Percentiles rank a stretch among this genome's conserved stretches.
Evolutionary conservation across 2,888 invertebrate genomes (phyloP).

Genomic region (Himalopsyche tibetana): DNA sequence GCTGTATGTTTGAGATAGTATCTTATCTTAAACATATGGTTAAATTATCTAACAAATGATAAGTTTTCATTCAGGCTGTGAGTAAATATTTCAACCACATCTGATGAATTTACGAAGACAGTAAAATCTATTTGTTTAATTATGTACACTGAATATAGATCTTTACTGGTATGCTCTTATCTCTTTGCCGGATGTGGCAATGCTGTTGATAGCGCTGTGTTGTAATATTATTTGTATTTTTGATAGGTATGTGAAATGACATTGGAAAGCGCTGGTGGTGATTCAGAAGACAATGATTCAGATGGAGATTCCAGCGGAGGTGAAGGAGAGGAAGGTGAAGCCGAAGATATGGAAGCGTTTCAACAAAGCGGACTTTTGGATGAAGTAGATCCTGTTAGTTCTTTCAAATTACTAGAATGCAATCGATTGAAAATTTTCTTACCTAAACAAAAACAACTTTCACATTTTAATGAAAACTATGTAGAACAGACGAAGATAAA

Average conservation of each 20-base stretch:
- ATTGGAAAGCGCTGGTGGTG: conserved; percentile 81
- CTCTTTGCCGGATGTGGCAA: too few relatives aligned
- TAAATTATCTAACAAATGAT: not conserved
- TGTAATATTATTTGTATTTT: not conserved
- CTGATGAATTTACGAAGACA: too few relatives aligned
- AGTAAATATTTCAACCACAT: not conserved
- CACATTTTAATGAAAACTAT: too few relatives aligned
- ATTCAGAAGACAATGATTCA: conserved; percentile 73
- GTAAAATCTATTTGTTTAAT: too few relatives aligned
- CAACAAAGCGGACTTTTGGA: conserved; percentile 97
- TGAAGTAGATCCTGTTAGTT: conserved; percentile 87
- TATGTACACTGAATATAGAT: too few relatives aligned
- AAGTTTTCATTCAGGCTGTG: not conserved
- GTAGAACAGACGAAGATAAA: too few relatives aligned
- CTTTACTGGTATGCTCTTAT: too few relatives aligned
- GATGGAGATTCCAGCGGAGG: conserved; percentile 81
- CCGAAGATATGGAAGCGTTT: conserved; percentile 98
- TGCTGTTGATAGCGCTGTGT: too few relatives aligned
- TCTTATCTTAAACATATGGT: too few relatives aligned
- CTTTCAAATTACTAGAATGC: not conserved
- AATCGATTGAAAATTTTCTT: too few relatives aligned
- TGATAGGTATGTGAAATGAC: conserved; percentile 86
- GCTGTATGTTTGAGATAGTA: too few relatives aligned
- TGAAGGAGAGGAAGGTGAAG: conserved; percentile 95
- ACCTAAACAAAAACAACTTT: too few relatives aligned